Evolutionary conservation across 2,113 vertebrate species (phyloP).

Genomic region (Phaetusa simplex): DNA sequence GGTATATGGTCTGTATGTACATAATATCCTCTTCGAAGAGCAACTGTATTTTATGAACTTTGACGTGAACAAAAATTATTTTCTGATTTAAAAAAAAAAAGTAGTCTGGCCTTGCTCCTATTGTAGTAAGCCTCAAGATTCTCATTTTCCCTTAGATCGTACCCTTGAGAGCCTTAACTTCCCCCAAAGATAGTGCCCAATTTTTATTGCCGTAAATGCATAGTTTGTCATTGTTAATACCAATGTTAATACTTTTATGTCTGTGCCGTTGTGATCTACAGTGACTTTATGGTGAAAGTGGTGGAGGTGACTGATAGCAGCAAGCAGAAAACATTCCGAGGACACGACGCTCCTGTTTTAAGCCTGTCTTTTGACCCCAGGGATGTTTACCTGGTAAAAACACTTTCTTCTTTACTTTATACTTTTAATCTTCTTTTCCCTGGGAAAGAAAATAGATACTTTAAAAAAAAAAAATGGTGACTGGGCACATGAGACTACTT

Average conservation of each 20-base stretch:
- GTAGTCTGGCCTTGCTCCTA: neutral
- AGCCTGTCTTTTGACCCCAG: constrained; percentile 92
- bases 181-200: neutral
- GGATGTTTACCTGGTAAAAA: constrained; percentile 87
- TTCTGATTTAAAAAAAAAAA: neutral
- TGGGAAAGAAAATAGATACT: neutral
- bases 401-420: neutral
- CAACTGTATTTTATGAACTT: neutral
- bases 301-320: constrained; percentile 92
- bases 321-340: constrained; percentile 91
- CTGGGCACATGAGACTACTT: neutral
- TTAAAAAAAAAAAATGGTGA: neutral
- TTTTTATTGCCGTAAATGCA: neutral
- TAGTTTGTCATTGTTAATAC: neutral
- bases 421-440: neutral
- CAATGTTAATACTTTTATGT: neutral
- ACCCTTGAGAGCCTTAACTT: neutral
- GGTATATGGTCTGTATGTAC: neutral
- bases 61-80: neutral
- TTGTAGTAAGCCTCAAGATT: neutral
- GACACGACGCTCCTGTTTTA: constrained; percentile 91
- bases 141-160: neutral
- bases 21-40: neutral
- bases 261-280: constrained; percentile 48
- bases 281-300: constrained; percentile 95